These are phyloP conservation scores for Drosophila quadrilineata DNA, from an alignment of 1,140 invertebrate genomes.

Conservation along the genomic window DNA sequence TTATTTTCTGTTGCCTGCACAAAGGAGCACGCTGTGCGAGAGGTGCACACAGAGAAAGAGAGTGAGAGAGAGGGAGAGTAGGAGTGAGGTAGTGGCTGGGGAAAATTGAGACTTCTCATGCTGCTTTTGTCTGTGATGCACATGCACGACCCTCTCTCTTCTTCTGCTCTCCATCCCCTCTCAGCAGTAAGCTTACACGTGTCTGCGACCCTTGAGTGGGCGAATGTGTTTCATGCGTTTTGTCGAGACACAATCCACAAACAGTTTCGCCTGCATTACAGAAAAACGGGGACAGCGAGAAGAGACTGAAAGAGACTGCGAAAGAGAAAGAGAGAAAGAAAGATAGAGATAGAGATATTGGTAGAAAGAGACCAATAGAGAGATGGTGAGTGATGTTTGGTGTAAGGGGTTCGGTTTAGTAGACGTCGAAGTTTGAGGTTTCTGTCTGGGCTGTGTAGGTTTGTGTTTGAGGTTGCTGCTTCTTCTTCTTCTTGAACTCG, in stretches of 20 bases:
- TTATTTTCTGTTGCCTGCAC: slow-evolving; percentile 78
- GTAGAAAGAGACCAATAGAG: too few species aligned
- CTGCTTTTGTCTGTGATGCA: slow-evolving; percentile 39
- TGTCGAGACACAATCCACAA: slow-evolving; percentile 39
- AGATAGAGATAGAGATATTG: too few species aligned
- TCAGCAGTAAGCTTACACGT: slow-evolving; percentile 3
- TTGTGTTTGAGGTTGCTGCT: slow-evolving; percentile 39
- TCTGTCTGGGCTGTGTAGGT: slow-evolving; percentile 37
- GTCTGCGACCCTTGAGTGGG: slow-evolving; percentile 46
- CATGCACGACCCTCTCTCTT: slow-evolving; percentile 13
- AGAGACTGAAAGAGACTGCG: background rate
- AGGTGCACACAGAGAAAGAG: background rate
- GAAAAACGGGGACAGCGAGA: background rate
- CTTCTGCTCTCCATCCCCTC: background rate
- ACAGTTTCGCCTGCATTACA: slow-evolving; percentile 37
- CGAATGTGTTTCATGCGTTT: slow-evolving; percentile 45
- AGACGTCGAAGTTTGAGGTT: slow-evolving; percentile 19
- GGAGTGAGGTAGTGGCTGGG: slow-evolving; percentile 19
- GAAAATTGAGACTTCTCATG: slow-evolving; percentile 37
- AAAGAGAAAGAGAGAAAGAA: too few species aligned
- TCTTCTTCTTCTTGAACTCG: slow-evolving; percentile 22
- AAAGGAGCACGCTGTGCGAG: slow-evolving; percentile 52
- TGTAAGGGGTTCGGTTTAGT: background rate
- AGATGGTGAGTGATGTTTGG: too few species aligned
- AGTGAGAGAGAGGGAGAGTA: slow-evolving; percentile 16